Evolutionary conservation across 2,888 invertebrate genomes (phyloP).

Genomic region (Arge pagana): DNA sequence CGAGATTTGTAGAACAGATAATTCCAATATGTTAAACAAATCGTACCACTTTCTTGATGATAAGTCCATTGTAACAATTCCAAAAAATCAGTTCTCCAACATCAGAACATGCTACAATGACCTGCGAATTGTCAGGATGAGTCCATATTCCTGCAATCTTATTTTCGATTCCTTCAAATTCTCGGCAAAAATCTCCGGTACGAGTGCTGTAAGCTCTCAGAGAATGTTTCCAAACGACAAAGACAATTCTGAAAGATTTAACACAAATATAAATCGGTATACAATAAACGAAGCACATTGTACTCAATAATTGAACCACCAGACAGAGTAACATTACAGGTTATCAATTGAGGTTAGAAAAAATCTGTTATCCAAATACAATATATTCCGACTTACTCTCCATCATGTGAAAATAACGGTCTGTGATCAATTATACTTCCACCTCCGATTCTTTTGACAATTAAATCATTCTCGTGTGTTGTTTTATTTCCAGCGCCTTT

Average conservation of each 20-base stretch:
- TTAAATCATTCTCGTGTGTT: conserved; percentile 47
- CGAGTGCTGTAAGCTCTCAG: conserved; percentile 68
- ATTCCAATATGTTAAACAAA: not conserved
- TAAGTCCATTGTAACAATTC: conserved; percentile 62
- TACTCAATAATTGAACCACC: too few relatives aligned
- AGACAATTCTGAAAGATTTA: conserved; percentile 61
- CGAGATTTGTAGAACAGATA: not conserved
- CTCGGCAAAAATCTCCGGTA: conserved; percentile 68
- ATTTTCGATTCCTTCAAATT: conserved; percentile 62
- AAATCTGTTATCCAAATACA: too few relatives aligned
- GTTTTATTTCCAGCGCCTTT: conserved; percentile 1
- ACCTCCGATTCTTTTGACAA: conserved; percentile 66
- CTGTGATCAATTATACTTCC: conserved; percentile 65
- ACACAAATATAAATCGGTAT: not conserved
- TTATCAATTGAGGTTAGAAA: too few relatives aligned
- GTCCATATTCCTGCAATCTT: conserved; percentile 62
- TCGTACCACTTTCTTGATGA: conserved; percentile 59
- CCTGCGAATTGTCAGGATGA: conserved; percentile 57
- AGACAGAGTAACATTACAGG: too few relatives aligned
- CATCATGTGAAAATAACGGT: conserved; percentile 67
- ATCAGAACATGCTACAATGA: conserved; percentile 63
- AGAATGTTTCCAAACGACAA: conserved; percentile 64
- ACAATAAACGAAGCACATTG: not conserved
- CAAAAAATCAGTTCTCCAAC: conserved; percentile 64
- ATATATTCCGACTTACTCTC: conserved; percentile 62